phyloP scores from a whole-genome alignment of 2,113 vertebrate genomes.

The Propithecus coquereli region DNA sequence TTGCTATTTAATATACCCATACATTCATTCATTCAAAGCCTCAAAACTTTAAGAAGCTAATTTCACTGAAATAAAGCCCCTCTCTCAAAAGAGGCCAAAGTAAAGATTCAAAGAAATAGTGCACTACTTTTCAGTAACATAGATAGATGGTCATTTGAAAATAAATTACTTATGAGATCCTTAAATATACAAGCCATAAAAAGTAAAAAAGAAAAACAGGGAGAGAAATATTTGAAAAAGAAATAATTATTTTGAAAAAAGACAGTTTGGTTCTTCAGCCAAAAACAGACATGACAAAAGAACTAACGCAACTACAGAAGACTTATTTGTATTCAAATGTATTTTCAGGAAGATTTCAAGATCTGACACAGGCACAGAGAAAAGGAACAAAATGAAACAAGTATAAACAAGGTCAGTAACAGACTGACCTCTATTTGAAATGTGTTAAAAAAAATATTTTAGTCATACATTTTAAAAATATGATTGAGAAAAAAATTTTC shows the following conservation, averaged over 20 bases:
- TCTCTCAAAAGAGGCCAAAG: background rate
- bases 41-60: background rate
- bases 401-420: constrained; percentile 60
- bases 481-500: constrained; percentile 42
- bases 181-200: background rate
- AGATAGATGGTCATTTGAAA: background rate
- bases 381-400: constrained; percentile 58
- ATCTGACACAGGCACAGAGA: constrained; percentile 53
- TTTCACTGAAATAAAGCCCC: background rate
- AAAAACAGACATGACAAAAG: constrained; percentile 51
- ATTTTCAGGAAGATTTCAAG: constrained; percentile 66
- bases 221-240: background rate
- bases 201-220: background rate
- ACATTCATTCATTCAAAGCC: background rate
- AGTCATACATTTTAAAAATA: constrained; percentile 60
- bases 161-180: background rate
- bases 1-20: background rate
- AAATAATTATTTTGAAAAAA: constrained; percentile 17
- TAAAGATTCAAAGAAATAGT: constrained; percentile 16
- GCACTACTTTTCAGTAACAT: background rate
- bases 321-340: constrained; percentile 63
- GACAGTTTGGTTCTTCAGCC: background rate
- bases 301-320: constrained; percentile 38
- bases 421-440: constrained; percentile 47
- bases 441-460: constrained; percentile 57